Percentiles rank a stretch among this genome's conserved stretches.
Evolutionary conservation across 2,113 vertebrate species (phyloP).

Genomic region (Onychorhynchus coronatus): DNA sequence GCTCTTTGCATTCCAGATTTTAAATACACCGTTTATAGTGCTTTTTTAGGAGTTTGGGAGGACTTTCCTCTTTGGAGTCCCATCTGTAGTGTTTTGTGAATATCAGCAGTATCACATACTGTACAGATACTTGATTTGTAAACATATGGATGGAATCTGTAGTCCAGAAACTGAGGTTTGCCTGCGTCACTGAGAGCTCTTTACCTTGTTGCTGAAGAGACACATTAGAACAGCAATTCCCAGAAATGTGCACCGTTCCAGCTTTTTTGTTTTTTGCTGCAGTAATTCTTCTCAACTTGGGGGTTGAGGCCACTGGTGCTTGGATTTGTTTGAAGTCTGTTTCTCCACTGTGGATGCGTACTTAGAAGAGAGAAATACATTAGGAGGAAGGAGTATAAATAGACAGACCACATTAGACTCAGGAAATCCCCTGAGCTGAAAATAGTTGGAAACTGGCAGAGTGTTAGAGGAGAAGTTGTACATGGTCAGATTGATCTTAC

Average conservation of each 20-base stretch:
- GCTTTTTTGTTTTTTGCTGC: not conserved
- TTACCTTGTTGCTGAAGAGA: not conserved
- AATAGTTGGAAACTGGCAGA: not conserved
- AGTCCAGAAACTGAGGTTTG: not conserved
- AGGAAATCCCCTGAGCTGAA: not conserved
- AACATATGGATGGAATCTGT: not conserved
- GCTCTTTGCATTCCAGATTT: not conserved
- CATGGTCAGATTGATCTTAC: not conserved
- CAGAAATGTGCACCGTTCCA: not conserved
- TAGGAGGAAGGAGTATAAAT: not conserved
- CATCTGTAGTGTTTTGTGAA: not conserved
- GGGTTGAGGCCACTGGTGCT: not conserved
- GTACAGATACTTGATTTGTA: not conserved
- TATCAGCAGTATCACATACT: not conserved
- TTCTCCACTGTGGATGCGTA: not conserved
- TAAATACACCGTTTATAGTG: not conserved
- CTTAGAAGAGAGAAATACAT: not conserved
- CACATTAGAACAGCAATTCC: not conserved
- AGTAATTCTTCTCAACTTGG: not conserved
- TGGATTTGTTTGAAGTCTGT: not conserved
- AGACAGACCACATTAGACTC: not conserved
- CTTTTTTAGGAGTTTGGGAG: not conserved
- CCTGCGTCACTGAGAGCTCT: not conserved
- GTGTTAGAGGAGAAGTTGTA: not conserved
- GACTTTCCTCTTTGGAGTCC: not conserved